These are phyloP conservation scores for Squalus acanthias DNA, from an alignment of 2,797 vertebrate species.

Conservation along the genomic window DNA sequence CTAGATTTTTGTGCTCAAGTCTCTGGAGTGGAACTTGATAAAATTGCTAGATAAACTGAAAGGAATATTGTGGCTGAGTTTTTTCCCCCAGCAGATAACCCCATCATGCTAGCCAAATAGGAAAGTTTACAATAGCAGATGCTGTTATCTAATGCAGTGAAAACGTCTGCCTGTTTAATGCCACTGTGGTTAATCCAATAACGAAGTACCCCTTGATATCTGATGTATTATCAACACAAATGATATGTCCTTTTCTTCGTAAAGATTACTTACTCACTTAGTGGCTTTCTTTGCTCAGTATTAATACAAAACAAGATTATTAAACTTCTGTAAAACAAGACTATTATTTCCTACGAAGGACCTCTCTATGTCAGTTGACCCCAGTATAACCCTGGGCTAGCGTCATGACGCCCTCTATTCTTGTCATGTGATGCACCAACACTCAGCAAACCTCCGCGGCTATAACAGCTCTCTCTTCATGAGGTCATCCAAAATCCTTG, in stretches of 20 bases:
- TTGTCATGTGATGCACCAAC: background rate
- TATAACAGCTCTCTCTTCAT: background rate
- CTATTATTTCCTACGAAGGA: background rate
- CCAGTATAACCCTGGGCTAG: background rate
- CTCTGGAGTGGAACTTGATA: too few species aligned
- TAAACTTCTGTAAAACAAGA: background rate
- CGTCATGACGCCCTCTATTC: background rate
- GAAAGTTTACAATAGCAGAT: background rate
- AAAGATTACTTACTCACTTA: background rate
- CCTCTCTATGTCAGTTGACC: background rate
- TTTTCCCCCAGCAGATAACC: background rate
- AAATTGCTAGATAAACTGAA: background rate
- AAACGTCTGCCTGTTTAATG: background rate
- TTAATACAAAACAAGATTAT: background rate
- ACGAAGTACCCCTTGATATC: background rate
- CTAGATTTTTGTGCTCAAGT: too few species aligned
- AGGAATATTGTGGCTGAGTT: background rate
- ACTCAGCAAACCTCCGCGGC: background rate
- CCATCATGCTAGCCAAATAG: background rate
- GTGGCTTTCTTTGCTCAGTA: too few species aligned
- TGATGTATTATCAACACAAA: background rate
- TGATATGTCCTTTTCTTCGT: background rate
- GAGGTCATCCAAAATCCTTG: background rate
- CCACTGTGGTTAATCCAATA: background rate
- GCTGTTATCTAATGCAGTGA: background rate